Conservation (phyloP, 2,113 vertebrate genomes). For the Gracilinanus agilis region DNA sequence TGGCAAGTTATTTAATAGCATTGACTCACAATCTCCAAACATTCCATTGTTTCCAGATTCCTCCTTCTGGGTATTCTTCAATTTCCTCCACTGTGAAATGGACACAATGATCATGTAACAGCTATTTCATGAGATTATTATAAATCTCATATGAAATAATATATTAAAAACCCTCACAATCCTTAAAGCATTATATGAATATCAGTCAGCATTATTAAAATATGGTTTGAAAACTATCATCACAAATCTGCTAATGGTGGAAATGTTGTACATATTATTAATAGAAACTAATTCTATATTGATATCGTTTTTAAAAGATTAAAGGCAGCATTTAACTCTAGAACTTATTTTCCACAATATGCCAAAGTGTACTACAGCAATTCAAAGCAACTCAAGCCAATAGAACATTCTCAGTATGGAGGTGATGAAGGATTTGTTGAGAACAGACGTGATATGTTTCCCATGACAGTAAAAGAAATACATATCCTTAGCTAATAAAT, state of each 20-base stretch:
- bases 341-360: not conserved
- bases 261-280: not conserved
- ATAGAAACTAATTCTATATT: not conserved
- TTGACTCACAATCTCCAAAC: not conserved
- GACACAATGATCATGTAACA: not conserved
- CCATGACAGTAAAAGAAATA: not conserved
- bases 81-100: not conserved
- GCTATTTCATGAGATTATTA: not conserved
- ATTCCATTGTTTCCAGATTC: not conserved
- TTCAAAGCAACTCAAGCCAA: not conserved
- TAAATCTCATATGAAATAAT: not conserved
- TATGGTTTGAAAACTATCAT: not conserved
- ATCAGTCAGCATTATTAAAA: not conserved
- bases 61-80: not conserved
- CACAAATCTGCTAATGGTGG: not conserved
- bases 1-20: not conserved
- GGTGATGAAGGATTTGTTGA: not conserved
- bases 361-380: not conserved
- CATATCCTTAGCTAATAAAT: not conserved
- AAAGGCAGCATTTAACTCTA: not conserved
- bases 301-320: not conserved
- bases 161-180: not conserved
- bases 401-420: not conserved
- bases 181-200: not conserved
- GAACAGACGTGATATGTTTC: not conserved